Percentiles rank a stretch among this genome's conserved stretches.
Conservation (phyloP, 2,113 vertebrate species). For the Pyrgilauda ruficollis region DNA sequence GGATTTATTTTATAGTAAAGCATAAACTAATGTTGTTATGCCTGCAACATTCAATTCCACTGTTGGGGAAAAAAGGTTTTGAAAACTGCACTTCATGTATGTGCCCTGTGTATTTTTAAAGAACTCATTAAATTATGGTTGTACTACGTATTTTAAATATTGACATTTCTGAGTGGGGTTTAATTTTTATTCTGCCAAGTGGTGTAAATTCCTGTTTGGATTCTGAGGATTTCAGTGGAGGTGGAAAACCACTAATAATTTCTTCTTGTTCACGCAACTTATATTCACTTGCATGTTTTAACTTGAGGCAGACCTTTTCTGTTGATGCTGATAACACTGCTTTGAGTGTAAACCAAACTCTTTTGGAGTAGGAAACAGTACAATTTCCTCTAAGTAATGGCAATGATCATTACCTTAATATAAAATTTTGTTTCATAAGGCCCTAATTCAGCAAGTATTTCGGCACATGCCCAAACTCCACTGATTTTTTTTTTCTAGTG, state of each 20-base stretch:
- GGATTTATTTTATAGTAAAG: background rate
- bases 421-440: slow-evolving; percentile 9
- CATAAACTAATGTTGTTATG: background rate
- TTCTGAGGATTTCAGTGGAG: slow-evolving; percentile 38
- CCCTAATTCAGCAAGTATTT: background rate
- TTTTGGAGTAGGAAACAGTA: background rate
- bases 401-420: background rate
- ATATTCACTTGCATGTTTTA: slow-evolving; percentile 10
- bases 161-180: slow-evolving; percentile 59
- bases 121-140: slow-evolving; percentile 42
- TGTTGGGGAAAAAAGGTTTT: background rate
- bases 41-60: background rate
- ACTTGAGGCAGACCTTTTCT: background rate
- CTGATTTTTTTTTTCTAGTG: background rate
- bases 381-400: background rate
- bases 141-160: slow-evolving; percentile 37
- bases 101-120: background rate
- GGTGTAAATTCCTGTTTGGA: slow-evolving; percentile 52
- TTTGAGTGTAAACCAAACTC: background rate
- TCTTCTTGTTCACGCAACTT: slow-evolving; percentile 16
- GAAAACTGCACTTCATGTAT: background rate
- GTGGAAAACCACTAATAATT: slow-evolving; percentile 61
- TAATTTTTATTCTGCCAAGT: slow-evolving; percentile 54
- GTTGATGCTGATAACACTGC: background rate
- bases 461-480: background rate